Evolutionary conservation across 2,113 vertebrate species (phyloP), one percentile per base, ranked within the genome.

Genomic region (Pipra filicauda): DNA sequence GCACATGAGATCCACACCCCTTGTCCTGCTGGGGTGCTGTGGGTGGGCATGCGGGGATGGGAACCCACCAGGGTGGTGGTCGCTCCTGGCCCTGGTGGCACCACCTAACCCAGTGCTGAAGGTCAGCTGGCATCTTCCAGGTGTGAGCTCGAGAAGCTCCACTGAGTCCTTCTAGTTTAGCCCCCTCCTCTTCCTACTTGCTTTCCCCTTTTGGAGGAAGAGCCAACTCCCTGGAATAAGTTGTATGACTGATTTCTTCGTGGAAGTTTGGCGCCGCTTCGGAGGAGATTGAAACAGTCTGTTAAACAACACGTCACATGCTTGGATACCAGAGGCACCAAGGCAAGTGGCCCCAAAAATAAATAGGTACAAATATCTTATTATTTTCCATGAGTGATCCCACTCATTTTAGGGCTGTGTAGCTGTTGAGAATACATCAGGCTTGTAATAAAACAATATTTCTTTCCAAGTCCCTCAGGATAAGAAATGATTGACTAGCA

Each of bases 11-110:
- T 14, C 48, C 37, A 7, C 17, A 20, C 4, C 10, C 6, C 26
- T 15, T 44, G 19, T 30, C 23, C 43, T 28, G 9, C 37, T 51
- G 39, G 24, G 23, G 30, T 43, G 57, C 37, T 43, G 18, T 21
- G 21, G 12, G 16, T 39, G 5, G 3, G 28, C 8, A 3, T 1
- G 0, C 1, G 7, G 41, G 37, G 46, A 49, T 75, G 48, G 43
- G 28, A 66, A 19, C 19, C 7, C 35, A 18, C 16, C 3, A 2
- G 27, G 27, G 10, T 4, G 11, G 27, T 41, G 37, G 35, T 21
- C 76, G 39, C 52, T 73, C 15, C 59, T 65, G 26, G 3, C 15
- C 11, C 39, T 62, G 65, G 10, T 31, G 31, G 15, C 33, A 69
- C 35, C 41, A 33, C 35, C 27, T 18, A 14, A 30, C 51, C 28